Conservation (phyloP, 2,113 vertebrate species). For the Physeter macrocephalus region DNA sequence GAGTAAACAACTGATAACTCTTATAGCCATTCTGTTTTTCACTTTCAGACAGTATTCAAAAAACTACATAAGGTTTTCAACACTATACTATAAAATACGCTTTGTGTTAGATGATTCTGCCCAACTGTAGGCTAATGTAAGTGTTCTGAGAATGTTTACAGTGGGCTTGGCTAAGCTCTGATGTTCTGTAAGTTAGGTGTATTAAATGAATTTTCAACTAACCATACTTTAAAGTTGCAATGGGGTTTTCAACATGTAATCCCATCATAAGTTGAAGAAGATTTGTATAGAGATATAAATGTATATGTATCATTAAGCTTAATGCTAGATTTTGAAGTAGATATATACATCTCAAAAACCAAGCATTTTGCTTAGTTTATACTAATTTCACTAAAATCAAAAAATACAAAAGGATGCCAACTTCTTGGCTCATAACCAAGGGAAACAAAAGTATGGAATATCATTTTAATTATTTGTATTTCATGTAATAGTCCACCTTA, state of each 20-base stretch:
- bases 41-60: neutral
- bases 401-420: neutral
- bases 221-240: neutral
- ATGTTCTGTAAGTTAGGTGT: neutral
- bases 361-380: neutral
- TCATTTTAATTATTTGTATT: neutral
- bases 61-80: neutral
- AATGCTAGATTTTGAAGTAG: neutral
- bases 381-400: neutral
- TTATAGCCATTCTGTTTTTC: neutral
- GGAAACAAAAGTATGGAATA: neutral
- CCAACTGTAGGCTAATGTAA: neutral
- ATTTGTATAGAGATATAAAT: neutral
- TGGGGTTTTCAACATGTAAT: neutral
- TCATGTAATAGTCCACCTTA: neutral
- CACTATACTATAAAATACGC: neutral
- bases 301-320: neutral
- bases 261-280: neutral
- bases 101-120: neutral
- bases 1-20: neutral
- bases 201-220: neutral
- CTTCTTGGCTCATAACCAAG: neutral
- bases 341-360: neutral
- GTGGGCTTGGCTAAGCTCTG: neutral
- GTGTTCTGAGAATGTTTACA: neutral